Evolutionary conservation across 2,888 invertebrate species (phyloP), one percentile per base, ranked within the genome.

Genomic region (Acleris emargana): DNA sequence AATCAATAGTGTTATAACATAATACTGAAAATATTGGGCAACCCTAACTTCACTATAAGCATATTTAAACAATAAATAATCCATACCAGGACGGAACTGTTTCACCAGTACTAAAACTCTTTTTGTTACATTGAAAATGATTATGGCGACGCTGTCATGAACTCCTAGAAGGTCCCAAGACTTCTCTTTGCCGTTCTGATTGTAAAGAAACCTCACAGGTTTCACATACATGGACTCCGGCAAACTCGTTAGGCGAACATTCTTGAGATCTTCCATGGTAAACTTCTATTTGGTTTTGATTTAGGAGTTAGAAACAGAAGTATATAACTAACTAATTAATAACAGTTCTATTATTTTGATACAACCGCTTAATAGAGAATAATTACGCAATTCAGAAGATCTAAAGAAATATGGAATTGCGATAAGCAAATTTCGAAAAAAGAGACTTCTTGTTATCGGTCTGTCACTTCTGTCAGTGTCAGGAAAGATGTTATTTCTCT

Each of bases 31-130:
- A n/a, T n/a, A n/a, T n/a, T n/a, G n/a, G n/a, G n/a, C n/a, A n/a
- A n/a, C n/a, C n/a, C n/a, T n/a, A n/a, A n/a, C n/a, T n/a, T n/a
- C n/a, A n/a, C n/a, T n/a, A n/a, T n/a, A n/a, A n/a, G 28, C 4
- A 9, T 13, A 9, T 42, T 42, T 42, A 18, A 17, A 20, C 3
- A 17, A 49, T 3, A 17, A 49, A 20, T 20, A 16, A 54, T 17
- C 5, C 76, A 74, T 71, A 96, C 96, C 96, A 76, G 99, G 98
- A 68, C 99, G 94, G 81, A 99, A 99, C 86, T 99, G 99, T 78
- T 95, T 96, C 0, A 99, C 99, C 78, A 98, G 95, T 1, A 98
- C 91, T 70, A 99, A 91, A 52, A 95, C 95, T 70, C 96, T 95
- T 64, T 96, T 91, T 6, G 95, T 94, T 18, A 93, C 93, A 82